Conservation (phyloP, 2,113 vertebrate species). For the Numida meleagris region DNA sequence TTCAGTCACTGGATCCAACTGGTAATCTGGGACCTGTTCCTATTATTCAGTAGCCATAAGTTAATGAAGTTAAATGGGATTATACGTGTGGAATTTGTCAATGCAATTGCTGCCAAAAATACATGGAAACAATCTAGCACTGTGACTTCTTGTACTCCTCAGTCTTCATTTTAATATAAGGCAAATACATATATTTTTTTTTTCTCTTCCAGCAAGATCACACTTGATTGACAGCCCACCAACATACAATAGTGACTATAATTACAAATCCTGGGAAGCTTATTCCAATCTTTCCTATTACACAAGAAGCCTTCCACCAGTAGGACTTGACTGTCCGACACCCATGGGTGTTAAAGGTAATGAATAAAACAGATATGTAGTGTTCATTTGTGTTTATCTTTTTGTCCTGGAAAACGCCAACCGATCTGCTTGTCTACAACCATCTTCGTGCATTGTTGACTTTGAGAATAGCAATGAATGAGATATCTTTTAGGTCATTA, state of each 20-base stretch:
- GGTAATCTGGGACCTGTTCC: neutral
- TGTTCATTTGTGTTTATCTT: neutral
- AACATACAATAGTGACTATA: slow-evolving; percentile 89
- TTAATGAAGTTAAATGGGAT: neutral
- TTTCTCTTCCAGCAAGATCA: slow-evolving; percentile 84
- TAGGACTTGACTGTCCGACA: slow-evolving; percentile 90
- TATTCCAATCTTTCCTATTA: slow-evolving; percentile 96
- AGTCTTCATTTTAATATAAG: neutral
- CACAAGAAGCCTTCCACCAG: slow-evolving; percentile 89
- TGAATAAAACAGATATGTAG: neutral
- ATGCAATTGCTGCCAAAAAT: neutral
- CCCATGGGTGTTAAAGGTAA: slow-evolving; percentile 96
- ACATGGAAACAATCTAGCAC: neutral
- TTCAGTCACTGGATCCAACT: neutral
- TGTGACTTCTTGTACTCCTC: neutral
- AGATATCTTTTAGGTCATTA: too few relatives aligned
- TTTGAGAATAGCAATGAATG: neutral
- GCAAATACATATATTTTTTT: neutral
- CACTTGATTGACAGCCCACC: slow-evolving; percentile 95
- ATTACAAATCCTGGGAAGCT: slow-evolving; percentile 94
- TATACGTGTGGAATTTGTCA: neutral
- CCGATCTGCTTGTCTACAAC: neutral
- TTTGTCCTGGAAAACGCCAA: neutral
- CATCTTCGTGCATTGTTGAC: neutral
- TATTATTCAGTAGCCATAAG: neutral